Percentiles rank a stretch among this genome's conserved stretches.
Conservation (phyloP, 2,113 vertebrate species). For the Neotragus pygmaeus region DNA sequence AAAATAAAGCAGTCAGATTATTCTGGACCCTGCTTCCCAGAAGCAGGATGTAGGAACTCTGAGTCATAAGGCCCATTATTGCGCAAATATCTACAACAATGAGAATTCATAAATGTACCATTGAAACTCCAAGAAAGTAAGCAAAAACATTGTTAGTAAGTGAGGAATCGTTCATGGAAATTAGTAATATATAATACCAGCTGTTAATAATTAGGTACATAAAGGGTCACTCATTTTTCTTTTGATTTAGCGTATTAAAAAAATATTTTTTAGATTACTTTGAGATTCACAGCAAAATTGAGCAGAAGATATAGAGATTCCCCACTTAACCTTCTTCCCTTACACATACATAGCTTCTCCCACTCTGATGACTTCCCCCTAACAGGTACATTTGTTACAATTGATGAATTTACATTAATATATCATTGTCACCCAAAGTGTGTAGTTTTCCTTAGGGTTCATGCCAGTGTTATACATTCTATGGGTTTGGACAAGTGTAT, state of each 20-base stretch:
- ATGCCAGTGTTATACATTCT: background rate
- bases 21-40: conserved; percentile 33
- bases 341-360: background rate
- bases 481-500: background rate
- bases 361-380: background rate
- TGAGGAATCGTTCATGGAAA: background rate
- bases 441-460: background rate
- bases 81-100: conserved; percentile 49
- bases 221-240: background rate
- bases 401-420: background rate
- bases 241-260: background rate
- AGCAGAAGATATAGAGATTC: background rate
- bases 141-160: background rate
- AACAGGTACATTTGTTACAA: background rate
- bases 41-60: conserved; percentile 49
- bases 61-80: conserved; percentile 54
- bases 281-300: background rate
- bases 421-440: background rate
- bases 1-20: conserved; percentile 11
- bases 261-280: background rate
- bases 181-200: background rate
- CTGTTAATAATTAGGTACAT: background rate
- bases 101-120: background rate
- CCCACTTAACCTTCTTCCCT: background rate
- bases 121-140: conserved; percentile 14